Evolutionary conservation across 2,888 invertebrate species (phyloP).

Genomic region (Ophraella communa): DNA sequence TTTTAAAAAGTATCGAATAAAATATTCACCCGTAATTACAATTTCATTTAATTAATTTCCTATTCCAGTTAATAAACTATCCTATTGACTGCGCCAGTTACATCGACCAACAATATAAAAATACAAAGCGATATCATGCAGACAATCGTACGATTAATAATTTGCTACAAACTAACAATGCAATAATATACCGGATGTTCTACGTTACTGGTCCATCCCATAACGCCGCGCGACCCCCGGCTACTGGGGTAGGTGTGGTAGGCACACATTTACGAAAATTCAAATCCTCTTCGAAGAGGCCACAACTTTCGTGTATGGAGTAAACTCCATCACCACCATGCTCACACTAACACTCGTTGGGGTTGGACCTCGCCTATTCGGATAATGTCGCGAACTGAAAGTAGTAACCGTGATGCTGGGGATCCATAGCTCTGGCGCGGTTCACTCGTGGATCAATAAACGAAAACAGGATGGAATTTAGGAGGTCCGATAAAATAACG

Average conservation of each 20-base stretch:
- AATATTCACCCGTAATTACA: too few relatives aligned
- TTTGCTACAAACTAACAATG: conserved; percentile 38
- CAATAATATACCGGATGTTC: conserved; percentile 39
- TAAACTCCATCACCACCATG: conserved; percentile 15
- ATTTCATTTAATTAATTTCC: too few relatives aligned
- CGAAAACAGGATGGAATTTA: conserved; percentile 32
- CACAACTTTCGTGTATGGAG: neutral
- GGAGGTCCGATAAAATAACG: neutral
- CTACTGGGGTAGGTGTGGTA: conserved; percentile 60
- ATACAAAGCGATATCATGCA: neutral
- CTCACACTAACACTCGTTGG: conserved; percentile 5
- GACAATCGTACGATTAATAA: conserved; percentile 10
- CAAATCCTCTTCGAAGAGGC: conserved; percentile 40
- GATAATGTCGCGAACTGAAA: conserved; percentile 53
- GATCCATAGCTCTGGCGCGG: conserved; percentile 44
- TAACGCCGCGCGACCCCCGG: conserved; percentile 55
- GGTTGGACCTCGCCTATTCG: conserved; percentile 32
- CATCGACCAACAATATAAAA: neutral
- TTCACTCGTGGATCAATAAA: conserved; percentile 51
- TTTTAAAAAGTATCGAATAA: too few relatives aligned
- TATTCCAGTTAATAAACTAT: neutral
- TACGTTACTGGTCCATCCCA: conserved; percentile 56
- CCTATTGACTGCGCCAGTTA: conserved; percentile 1
- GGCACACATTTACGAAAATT: conserved; percentile 53
- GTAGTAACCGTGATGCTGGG: conserved; percentile 48